Evolutionary conservation across 2,888 invertebrate species (phyloP).

Genomic region (Neoascia interrupta): DNA sequence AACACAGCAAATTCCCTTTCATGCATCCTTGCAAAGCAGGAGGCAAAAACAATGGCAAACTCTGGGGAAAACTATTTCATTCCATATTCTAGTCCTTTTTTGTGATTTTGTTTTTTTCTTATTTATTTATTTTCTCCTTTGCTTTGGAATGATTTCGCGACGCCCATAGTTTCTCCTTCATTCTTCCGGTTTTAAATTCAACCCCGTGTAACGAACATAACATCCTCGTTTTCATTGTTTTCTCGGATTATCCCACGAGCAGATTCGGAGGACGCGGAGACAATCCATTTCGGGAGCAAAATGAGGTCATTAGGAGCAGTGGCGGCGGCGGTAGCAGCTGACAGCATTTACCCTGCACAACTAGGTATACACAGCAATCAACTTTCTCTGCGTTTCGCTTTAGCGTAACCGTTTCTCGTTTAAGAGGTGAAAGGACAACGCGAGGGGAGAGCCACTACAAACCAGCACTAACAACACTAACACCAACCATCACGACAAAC

Average conservation of each 20-base stretch:
- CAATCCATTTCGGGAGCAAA: conserved; percentile 56
- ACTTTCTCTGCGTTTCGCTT: conserved; percentile 45
- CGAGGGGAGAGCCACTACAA: conserved; percentile 6
- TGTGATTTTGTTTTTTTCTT: not conserved
- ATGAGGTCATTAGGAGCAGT: conserved; percentile 67
- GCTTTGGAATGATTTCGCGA: conserved; percentile 31
- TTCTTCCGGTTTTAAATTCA: conserved; percentile 64
- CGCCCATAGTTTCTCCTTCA: conserved; percentile 39
- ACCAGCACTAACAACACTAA: conserved; percentile 14
- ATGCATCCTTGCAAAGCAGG: conserved; percentile 18
- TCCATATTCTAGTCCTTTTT: conserved; percentile 30
- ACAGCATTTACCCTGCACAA: conserved; percentile 65
- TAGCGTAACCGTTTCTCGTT: conserved; percentile 45
- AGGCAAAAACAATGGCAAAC: conserved; percentile 60
- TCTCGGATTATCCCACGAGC: conserved; percentile 56
- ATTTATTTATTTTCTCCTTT: conserved; percentile 25
- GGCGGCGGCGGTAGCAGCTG: no score
- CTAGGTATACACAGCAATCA: conserved; percentile 57
- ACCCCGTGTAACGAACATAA: conserved; percentile 61
- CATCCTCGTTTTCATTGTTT: conserved; percentile 66
- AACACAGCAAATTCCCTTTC: conserved; percentile 48
- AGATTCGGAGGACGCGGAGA: conserved; percentile 56
- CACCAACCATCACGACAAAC: no score
- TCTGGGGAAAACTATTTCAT: conserved; percentile 53
- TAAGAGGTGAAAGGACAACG: conserved; percentile 58